Conservation (phyloP, 2,888 invertebrate genomes). For the Dryomyza anilis region DNA sequence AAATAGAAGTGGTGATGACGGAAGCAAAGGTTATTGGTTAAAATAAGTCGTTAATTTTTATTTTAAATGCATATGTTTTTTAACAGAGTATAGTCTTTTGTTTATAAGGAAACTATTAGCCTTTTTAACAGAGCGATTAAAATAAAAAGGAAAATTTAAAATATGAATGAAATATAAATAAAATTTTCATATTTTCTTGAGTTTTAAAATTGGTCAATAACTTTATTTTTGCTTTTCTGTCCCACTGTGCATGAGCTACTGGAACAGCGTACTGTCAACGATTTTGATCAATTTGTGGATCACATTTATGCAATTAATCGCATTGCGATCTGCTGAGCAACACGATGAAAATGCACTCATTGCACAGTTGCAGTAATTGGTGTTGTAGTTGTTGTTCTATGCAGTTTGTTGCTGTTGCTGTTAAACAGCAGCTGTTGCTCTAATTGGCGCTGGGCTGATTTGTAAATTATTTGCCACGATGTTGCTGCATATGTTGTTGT, state of each 20-base stretch:
- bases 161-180: too few relatives aligned
- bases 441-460: background rate
- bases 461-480: background rate
- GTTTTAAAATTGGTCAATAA: background rate
- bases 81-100: too few relatives aligned
- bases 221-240: background rate
- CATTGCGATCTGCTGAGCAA: background rate
- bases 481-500: background rate
- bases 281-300: slow-evolving; percentile 6
- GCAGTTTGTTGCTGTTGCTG: background rate
- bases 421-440: background rate
- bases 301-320: slow-evolving; percentile 5
- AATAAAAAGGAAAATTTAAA: too few relatives aligned
- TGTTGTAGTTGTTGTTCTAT: background rate
- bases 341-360: too few relatives aligned
- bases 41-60: too few relatives aligned
- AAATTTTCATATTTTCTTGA: too few relatives aligned
- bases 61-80: too few relatives aligned
- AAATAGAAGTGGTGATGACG: too few relatives aligned
- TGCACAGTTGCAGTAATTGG: background rate
- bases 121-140: too few relatives aligned
- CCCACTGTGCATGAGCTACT: background rate
- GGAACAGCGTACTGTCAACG: background rate
- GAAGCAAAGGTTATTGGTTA: too few relatives aligned
- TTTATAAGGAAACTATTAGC: too few relatives aligned